A percentile compares a stretch with the other conserved stretches of the same genome.
Evolutionary conservation across 2,888 invertebrate genomes (phyloP).

Genomic region (Melipona beecheii): DNA sequence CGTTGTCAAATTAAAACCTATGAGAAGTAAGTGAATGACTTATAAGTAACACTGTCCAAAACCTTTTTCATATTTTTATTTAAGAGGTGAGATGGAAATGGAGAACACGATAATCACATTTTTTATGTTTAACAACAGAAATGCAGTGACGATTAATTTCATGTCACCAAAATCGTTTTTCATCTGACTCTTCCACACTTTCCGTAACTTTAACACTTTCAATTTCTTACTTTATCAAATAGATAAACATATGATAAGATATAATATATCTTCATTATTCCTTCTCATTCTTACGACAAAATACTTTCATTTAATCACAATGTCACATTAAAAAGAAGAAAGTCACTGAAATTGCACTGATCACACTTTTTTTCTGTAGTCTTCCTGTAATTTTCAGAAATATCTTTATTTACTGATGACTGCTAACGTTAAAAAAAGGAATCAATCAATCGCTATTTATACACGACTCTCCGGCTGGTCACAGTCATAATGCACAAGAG

Average conservation of each 20-base stretch:
- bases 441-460: neutral
- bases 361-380: no score
- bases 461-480: neutral
- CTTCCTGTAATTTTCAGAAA: no score
- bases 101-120: neutral
- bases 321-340: no score
- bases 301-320: no score
- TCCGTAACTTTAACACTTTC: neutral
- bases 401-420: neutral
- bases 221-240: no score
- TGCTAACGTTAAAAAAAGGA: neutral
- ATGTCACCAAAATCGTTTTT: neutral
- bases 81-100: no score
- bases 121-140: neutral
- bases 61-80: neutral
- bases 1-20: neutral
- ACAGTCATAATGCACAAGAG: neutral
- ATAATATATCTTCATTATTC: no score
- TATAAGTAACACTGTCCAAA: neutral
- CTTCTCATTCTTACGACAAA: no score
- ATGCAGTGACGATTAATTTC: neutral
- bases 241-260: no score
- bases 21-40: neutral
- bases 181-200: no score
- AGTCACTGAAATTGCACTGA: no score